Conservation (phyloP, 2,888 invertebrate genomes). For the Himalopsyche japonica region DNA sequence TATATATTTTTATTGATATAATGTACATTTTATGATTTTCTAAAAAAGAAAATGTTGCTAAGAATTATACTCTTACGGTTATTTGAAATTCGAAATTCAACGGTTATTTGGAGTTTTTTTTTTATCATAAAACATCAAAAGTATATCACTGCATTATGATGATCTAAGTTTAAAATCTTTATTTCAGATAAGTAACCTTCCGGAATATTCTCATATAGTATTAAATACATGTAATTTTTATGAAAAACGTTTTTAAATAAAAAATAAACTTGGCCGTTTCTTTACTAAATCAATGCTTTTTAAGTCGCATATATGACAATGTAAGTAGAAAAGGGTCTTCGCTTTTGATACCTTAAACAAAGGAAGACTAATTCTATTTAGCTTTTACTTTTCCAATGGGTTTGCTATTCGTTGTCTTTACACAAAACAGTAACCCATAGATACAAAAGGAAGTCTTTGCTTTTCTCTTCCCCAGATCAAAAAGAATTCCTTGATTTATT, state of each 20-base stretch:
- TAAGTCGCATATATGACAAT: neutral
- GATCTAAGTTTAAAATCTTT: no score
- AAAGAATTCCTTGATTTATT: neutral
- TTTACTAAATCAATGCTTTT: neutral
- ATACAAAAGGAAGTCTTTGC: neutral
- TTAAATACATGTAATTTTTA: neutral
- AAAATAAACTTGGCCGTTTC: neutral
- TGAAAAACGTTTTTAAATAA: neutral
- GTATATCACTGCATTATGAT: no score
- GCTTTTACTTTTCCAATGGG: constrained; percentile 25
- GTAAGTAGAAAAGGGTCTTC: constrained; percentile 1
- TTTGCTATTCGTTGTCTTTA: constrained; percentile 13
- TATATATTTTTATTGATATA: no score
- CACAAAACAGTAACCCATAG: neutral
- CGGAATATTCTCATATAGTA: no score
- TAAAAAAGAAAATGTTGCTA: no score
- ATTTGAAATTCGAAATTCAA: no score
- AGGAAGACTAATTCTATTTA: constrained; percentile 38
- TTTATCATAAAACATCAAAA: no score
- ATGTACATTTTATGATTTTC: no score
- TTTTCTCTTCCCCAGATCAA: neutral
- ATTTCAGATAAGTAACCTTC: no score
- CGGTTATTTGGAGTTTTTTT: no score
- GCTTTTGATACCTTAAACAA: constrained; percentile 35
- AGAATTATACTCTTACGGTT: no score